Evolutionary conservation across 2,797 vertebrate species (phyloP).

Genomic region (Tangara arthus): DNA sequence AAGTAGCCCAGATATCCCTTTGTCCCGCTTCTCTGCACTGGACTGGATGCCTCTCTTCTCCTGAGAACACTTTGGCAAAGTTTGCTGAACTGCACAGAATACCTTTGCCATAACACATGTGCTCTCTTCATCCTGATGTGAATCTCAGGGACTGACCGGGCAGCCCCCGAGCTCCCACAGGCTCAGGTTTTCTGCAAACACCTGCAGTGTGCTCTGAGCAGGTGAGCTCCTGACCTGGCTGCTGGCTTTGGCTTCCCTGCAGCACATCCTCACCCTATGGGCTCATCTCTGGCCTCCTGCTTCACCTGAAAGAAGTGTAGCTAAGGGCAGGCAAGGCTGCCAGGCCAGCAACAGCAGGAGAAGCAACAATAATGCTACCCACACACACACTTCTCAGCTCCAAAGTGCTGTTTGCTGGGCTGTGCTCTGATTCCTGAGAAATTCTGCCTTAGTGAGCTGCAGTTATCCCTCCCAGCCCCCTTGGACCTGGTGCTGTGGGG

Average conservation of each 20-base stretch:
- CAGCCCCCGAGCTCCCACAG: neutral
- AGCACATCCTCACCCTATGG: neutral
- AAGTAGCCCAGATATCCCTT: neutral
- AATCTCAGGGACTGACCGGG: neutral
- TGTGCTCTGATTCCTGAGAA: neutral
- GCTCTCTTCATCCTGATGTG: neutral
- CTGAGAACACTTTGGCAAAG: neutral
- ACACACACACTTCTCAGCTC: neutral
- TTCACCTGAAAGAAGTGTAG: neutral
- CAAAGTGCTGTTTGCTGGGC: neutral
- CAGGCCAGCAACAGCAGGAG: neutral
- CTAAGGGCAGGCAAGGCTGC: neutral
- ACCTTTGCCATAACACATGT: neutral
- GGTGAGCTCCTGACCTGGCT: fast-evolving
- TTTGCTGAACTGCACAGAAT: neutral
- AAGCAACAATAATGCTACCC: neutral
- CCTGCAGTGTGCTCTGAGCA: fast-evolving
- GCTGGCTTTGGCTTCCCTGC: neutral
- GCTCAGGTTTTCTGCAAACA: neutral
- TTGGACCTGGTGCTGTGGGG: fast-evolving
- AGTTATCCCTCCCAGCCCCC: neutral
- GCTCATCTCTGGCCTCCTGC: neutral
- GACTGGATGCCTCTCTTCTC: neutral
- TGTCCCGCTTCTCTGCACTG: neutral
- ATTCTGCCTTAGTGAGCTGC: neutral